Conservation (phyloP, 1,140 invertebrate species). For the Ganaspis sp. region DNA sequence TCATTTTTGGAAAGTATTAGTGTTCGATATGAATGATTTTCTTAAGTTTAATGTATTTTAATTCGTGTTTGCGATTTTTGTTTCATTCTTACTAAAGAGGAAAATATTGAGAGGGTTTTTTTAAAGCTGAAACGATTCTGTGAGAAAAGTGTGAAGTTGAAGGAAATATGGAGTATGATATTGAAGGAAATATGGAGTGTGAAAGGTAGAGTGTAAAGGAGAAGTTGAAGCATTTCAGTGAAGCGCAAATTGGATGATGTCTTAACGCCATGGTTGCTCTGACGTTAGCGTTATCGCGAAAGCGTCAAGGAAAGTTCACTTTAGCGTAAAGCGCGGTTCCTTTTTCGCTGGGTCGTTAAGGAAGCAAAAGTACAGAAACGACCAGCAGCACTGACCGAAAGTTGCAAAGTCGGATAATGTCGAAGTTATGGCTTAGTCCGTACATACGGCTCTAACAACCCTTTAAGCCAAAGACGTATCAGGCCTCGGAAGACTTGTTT, state of each 20-base stretch:
- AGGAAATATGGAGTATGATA: background rate
- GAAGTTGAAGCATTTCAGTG: conserved; percentile 16
- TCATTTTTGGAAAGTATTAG: no score
- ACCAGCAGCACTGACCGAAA: background rate
- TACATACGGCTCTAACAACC: conserved; percentile 55
- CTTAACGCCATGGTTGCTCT: background rate
- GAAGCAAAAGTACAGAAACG: conserved; percentile 35
- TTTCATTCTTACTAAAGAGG: no score
- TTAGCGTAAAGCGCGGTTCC: conserved; percentile 53
- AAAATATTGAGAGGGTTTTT: no score
- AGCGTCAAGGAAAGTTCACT: conserved; percentile 53
- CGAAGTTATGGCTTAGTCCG: conserved; percentile 51
- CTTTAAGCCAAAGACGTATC: conserved; percentile 10
- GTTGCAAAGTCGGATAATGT: conserved; percentile 53
- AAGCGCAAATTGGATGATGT: conserved; percentile 13
- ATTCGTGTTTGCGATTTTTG: no score
- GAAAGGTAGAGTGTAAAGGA: background rate
- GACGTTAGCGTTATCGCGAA: conserved; percentile 50
- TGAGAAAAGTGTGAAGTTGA: no score
- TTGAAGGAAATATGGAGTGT: background rate
- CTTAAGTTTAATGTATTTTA: no score
- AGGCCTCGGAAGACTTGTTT: conserved; percentile 24
- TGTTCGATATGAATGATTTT: no score
- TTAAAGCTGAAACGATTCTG: no score
- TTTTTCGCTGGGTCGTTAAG: conserved; percentile 56